Base-by-base conservation (phyloP, 2,797 vertebrate genomes). In the Picus viridis region DNA sequence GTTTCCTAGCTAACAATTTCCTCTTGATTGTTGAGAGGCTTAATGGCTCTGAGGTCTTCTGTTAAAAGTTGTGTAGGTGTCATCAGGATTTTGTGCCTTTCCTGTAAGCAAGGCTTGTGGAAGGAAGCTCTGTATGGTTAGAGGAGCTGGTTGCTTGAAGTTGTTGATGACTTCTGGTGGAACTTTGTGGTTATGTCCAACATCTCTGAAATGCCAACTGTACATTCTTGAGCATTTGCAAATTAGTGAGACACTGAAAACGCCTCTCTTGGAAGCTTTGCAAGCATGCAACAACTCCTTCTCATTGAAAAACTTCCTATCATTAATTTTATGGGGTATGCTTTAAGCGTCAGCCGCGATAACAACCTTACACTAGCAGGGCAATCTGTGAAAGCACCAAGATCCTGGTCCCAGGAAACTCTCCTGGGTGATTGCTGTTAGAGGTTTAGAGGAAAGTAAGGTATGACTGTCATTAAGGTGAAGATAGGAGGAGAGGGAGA, bases 1-100 rank as follows among this genome's bases (percentile, higher is more conserved):
- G 41, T 73, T 91, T 92, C 47, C 43, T 57, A 58, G n/a, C 54
- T 89, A 67, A 51, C 54, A 17, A 26, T 87, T 92, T 93, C 84
- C 63, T 67, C 63, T 63, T 26, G 23, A 20, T 57, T 64, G 34
- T 63, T 54, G 73, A 72, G 59, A 83, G n/a, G 47, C 29, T 93
- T 78, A 75, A 81, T 77, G 75, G 32, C 82, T 92, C 62, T 62
- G 86, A 88, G 57, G 59, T 87, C 53, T 79, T 68, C 7, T 29
- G 9, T 62, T 72, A 32, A 73, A 90, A 83, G 54, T 34, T 63
- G 57, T 9, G 36, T 16, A 29, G 85, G 5, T 54, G 53, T 53
- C 83, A 15, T 30, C 41, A 43, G 45, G 19, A 4, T 75, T 81
- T 85, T 73, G 27, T 19, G 56, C 30, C 29, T 68, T 11, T 62